Evolutionary conservation across 2,113 vertebrate genomes (phyloP).

Genomic region (Coptodon bakossiorum): DNA sequence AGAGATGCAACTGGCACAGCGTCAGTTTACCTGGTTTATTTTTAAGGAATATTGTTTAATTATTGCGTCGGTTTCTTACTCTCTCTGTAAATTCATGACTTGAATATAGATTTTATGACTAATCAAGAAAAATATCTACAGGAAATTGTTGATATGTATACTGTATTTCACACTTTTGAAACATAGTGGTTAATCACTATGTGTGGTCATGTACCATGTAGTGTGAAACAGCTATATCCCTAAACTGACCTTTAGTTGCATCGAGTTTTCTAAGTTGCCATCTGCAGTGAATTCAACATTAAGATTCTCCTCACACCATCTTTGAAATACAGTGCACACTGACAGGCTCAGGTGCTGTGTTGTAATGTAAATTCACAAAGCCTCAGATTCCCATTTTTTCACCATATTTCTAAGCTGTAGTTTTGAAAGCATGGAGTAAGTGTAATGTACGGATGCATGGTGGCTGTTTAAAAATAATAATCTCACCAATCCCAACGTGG

Average conservation of each 20-base stretch:
- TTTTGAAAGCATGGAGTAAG: not conserved
- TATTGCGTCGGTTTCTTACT: not conserved
- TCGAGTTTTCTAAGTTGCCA: not conserved
- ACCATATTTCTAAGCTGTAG: not conserved
- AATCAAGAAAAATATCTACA: not conserved
- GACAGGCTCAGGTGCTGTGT: not conserved
- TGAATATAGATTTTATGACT: not conserved
- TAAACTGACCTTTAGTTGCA: not conserved
- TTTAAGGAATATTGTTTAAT: not conserved
- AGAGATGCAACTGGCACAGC: not conserved
- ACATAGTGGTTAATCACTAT: not conserved
- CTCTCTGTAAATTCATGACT: not conserved
- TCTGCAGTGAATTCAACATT: not conserved
- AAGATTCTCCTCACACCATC: not conserved
- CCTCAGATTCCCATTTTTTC: not conserved
- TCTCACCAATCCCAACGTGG: not conserved
- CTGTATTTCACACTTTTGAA: not conserved
- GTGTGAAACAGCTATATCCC: not conserved
- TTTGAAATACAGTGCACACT: not conserved
- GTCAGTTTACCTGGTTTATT: not conserved
- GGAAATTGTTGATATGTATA: not conserved
- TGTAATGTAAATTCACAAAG: not conserved
- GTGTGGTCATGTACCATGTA: not conserved
- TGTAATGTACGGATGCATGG: not conserved
- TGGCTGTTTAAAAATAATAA: not conserved